phyloP scores from a whole-genome alignment of 1,140 invertebrate species.

The Aradophagus sp. region DNA sequence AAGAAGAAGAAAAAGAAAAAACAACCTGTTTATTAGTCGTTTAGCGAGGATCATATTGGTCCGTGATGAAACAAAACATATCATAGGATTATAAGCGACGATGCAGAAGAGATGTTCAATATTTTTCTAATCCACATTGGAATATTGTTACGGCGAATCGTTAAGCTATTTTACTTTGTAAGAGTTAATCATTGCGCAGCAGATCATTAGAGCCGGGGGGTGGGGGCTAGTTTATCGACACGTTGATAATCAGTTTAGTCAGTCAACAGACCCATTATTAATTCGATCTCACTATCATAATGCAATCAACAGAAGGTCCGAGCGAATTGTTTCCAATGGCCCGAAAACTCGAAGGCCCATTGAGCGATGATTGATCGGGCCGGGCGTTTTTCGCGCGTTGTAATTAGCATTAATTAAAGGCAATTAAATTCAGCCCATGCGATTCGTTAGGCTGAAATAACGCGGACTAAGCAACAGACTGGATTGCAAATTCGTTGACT shows the following conservation, averaged over 20 bases:
- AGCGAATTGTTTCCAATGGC: too few relatives aligned
- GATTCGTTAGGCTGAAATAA: constrained; percentile 17
- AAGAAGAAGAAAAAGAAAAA: too few relatives aligned
- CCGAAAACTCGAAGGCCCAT: too few relatives aligned
- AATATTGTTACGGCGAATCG: constrained; percentile 75
- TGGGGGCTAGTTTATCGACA: constrained; percentile 22
- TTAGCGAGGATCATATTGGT: constrained; percentile 74
- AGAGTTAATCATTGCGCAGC: constrained; percentile 38
- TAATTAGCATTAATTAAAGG: constrained; percentile 14
- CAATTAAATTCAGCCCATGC: neutral
- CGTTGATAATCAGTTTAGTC: constrained; percentile 23
- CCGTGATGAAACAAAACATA: constrained; percentile 69
- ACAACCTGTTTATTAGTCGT: constrained; percentile 44
- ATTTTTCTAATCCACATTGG: constrained; percentile 77
- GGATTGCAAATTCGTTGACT: constrained; percentile 14
- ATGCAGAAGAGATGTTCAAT: constrained; percentile 71
- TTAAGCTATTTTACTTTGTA: constrained; percentile 67
- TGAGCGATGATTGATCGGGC: too few relatives aligned
- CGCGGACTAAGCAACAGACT: constrained; percentile 18
- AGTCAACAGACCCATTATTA: neutral
- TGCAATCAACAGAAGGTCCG: too few relatives aligned
- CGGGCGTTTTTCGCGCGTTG: too few relatives aligned
- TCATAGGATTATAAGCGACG: constrained; percentile 64
- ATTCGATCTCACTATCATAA: too few relatives aligned
- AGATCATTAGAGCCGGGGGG: constrained; percentile 38